Base-by-base conservation (phyloP, 1,140 invertebrate genomes). In the Prorops nasuta region DNA sequence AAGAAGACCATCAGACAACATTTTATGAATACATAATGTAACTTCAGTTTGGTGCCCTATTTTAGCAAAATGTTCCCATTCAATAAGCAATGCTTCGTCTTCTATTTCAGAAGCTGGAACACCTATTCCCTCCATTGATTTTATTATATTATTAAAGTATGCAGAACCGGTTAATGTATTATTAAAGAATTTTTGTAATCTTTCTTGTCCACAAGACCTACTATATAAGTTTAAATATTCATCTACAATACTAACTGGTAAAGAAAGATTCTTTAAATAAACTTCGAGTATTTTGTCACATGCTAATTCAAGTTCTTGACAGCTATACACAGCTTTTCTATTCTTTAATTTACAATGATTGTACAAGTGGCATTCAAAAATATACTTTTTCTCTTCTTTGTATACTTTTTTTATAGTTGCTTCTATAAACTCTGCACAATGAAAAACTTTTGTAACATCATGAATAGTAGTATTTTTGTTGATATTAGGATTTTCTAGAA, bases 211-310 rank as follows among this genome's bases (percentile, higher is more conserved):
- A 20, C 61, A 65, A 19, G 66, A 32, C 12, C 49, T 34, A 2
- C 60, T 35, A 21, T 78, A 78, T 1, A 68, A 42, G 31, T 58
- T 55, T 15, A 76, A 14, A 14, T 71, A 45, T 39, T 68, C 58
- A 47, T 76, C 67, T 8, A 74, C 42, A 6, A 59, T 14, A 10
- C 62, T 37, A 2, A 35, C 63, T 0, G 66, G 10, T 8, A 74
- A 43, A n/a, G 19, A 12, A 1, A 21, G 18, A 19, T 66, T 52
- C 52, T 70, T 74, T 1, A 77, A 24, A 41, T 58, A 71, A 44
- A 65, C 15, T 51, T 69, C 69, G 7, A 77, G 54, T 12, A 76
- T 56, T 45, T 64, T 67, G 41, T 78, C 72, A 17, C 65, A 71
- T 2, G 69, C 64, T 16, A 48, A 56, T 34, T 59, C 52, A 2